Evolutionary conservation across 2,888 invertebrate species (phyloP), one percentile per base, ranked within the genome.

Genomic region (Serripes groenlandicus): DNA sequence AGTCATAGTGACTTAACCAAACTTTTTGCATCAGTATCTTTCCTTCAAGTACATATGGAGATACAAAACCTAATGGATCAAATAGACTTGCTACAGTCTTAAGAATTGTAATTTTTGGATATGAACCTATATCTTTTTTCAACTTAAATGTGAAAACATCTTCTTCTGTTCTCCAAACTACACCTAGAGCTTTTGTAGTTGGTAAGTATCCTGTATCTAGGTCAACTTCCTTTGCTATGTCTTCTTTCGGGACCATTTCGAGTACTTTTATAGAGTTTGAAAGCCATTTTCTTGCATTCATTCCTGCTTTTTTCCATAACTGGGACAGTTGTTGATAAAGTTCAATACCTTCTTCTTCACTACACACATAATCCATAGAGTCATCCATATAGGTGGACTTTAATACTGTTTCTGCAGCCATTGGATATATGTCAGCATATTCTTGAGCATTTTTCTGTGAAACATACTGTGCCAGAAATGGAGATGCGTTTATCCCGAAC

Each of bases 21-120:
- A 90, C 75, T 49, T 88, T 66, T 77, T 92, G 92, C 4, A 91
- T 52, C 7, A 92, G 66, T 2, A 92, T 73, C 42, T 92, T 92
- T 0, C 81, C 88, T 26, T 81, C 71, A 0, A 93, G 77, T 1
- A 80, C 73, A 28, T 87, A 80, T 9, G 89, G 90, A 15, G 84
- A 75, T 2, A 91, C 23, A 62, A 92, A 86, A 54, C 93, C 93
- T 18, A 92, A 58, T 0, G 93, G 92, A 75, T 93, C 92, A 75
- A 88, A 94, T 1, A 91, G 21, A 0, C 78, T 81, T 70, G 90
- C 92, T 3, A 92, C 75, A 9, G 81, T 35, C 23, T 76, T 78
- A 21, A 91, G 68, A 35, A 90, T 56, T 0, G 92, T 92, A 15
- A 15, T 64, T 30, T 9, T 64, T 37, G 42, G 42, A 15, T 26